These are phyloP conservation scores for Sepioteuthis lessoniana DNA, from an alignment of 2,888 invertebrate genomes.

Conservation along the genomic window DNA sequence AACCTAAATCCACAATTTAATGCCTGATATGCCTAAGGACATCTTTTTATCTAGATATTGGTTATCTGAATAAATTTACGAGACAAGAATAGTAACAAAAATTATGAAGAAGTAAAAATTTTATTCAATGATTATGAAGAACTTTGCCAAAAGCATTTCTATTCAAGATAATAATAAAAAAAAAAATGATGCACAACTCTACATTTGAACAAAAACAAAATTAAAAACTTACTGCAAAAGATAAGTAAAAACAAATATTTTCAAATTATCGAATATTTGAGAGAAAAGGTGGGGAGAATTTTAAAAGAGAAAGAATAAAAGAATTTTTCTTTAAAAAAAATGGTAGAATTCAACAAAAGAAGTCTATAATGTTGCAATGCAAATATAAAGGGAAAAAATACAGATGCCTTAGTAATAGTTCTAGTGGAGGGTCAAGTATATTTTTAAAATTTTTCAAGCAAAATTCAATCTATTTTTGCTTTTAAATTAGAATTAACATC, in stretches of 20 bases:
- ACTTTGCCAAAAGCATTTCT: background rate
- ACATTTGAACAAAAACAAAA: background rate
- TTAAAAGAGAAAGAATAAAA: background rate
- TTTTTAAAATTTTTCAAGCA: too few species aligned
- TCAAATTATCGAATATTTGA: background rate
- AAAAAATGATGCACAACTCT: background rate
- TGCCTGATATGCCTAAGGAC: background rate
- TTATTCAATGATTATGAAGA: background rate
- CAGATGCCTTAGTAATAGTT: too few species aligned
- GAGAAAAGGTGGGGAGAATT: background rate
- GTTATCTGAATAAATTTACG: background rate
- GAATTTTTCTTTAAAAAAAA: too few species aligned
- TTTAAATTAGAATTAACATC: too few species aligned
- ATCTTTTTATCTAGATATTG: background rate
- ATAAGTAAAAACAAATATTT: background rate
- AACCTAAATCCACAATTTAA: background rate
- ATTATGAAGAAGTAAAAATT: slow-evolving; percentile 4
- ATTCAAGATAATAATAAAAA: background rate
- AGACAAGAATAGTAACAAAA: background rate
- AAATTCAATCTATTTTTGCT: too few species aligned
- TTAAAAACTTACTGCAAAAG: background rate
- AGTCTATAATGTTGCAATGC: too few species aligned
- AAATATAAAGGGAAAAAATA: too few species aligned
- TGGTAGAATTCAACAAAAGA: too few species aligned
- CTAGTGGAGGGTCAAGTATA: too few species aligned